Conservation (phyloP, 2,797 vertebrate species). For the Setipinna tenuifilis region DNA sequence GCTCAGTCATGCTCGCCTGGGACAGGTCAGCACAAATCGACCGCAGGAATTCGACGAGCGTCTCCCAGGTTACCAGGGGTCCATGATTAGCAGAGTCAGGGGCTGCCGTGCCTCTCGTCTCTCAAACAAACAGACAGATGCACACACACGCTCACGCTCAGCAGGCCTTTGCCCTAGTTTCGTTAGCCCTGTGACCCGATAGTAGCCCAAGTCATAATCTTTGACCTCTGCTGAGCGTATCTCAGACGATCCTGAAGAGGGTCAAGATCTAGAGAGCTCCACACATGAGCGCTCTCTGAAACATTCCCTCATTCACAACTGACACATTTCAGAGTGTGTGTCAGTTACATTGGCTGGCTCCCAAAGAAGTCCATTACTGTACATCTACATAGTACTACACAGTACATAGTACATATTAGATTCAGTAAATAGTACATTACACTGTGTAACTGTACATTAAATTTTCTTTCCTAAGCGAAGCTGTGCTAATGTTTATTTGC, state of each 20-base stretch:
- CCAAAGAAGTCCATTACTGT: too few species aligned
- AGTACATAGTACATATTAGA: too few species aligned
- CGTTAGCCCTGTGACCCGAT: neutral
- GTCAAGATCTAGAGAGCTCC: neutral
- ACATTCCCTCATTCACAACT: too few species aligned
- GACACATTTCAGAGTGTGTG: too few species aligned
- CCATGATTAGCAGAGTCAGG: constrained; percentile 16
- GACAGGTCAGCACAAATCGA: constrained; percentile 22
- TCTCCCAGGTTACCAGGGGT: neutral
- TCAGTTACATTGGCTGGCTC: too few species aligned
- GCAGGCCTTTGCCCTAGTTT: neutral
- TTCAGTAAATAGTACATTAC: too few species aligned
- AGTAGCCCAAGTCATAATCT: neutral
- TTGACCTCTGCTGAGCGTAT: neutral
- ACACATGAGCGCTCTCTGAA: neutral
- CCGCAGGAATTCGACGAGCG: neutral
- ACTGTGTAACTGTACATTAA: too few species aligned
- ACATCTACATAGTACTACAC: too few species aligned
- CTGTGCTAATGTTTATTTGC: neutral
- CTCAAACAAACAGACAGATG: neutral
- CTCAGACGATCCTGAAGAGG: neutral
- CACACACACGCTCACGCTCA: neutral
- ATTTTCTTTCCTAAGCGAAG: neutral
- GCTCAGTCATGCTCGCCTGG: neutral
- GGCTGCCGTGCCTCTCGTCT: neutral